phyloP scores from a whole-genome alignment of 2,888 invertebrate genomes.

The Cephus spinipes region DNA sequence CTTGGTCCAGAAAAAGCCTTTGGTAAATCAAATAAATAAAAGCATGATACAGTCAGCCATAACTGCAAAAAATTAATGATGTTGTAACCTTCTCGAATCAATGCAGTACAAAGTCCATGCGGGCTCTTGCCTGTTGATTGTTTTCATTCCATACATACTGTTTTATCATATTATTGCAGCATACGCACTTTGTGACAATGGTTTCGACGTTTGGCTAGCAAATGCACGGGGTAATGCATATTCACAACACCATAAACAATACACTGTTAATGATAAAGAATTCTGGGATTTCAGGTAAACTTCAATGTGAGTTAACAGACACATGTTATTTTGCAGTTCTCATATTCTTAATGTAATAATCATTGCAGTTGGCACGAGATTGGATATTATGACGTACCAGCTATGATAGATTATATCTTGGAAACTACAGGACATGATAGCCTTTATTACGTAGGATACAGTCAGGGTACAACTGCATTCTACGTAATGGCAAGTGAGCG shows the following conservation, averaged over 20 bases:
- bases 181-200: slow-evolving; percentile 55
- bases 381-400: slow-evolving; percentile 72
- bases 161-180: slow-evolving; percentile 38
- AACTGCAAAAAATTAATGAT: not conserved
- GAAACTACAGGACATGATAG: slow-evolving; percentile 65
- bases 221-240: slow-evolving; percentile 62
- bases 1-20: slow-evolving; percentile 60
- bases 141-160: not conserved
- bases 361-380: slow-evolving; percentile 72
- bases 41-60: not conserved
- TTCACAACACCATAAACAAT: slow-evolving; percentile 56
- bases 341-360: not conserved
- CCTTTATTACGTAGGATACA: slow-evolving; percentile 72
- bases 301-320: not conserved
- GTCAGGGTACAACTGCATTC: slow-evolving; percentile 70
- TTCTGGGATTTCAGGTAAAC: slow-evolving; percentile 64
- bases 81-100: not conserved
- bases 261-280: slow-evolving; percentile 55
- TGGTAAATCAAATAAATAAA: slow-evolving; percentile 35
- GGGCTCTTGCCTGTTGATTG: not conserved
- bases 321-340: not conserved
- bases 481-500: slow-evolving; percentile 62
- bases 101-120: not conserved
- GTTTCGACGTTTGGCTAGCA: slow-evolving; percentile 61
- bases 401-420: slow-evolving; percentile 70